Base-by-base conservation (phyloP, 2,113 vertebrate species). In the Lophotis ruficrista region DNA sequence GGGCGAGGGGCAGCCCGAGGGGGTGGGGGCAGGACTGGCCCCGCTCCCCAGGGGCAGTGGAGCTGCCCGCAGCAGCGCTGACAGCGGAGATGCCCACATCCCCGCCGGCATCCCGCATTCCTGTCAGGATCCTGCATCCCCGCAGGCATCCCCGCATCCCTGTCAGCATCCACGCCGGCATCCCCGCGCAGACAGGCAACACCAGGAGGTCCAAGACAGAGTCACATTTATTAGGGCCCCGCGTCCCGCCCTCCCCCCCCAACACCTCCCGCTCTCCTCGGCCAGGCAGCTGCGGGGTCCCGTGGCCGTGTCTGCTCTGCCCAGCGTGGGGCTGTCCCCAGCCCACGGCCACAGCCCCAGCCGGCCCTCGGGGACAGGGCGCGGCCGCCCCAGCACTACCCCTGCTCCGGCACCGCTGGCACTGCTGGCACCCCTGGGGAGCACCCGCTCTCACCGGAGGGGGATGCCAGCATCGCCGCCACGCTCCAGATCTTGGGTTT, bases 401-500 rank as follows among this genome's bases (percentile, higher is more conserved):
- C 66, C 53, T 80, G 57, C 33, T 93, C 77, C 4, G 14, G 65
- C 38, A 23, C 21, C 3, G 5, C 85, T 6, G 45, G 65, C 38
- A 23, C 21, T 3, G 5, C 85, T 6, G 45, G 43, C 75, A 15
- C 10, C 7, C 14, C 64, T 0, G 2, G 12, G 9, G 4, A 5
- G 23, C 28, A 12, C 17, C 19, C 1, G 0, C 16, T 80, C 9
- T 81, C 35, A 1, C 24, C 1, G 1, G n/a, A 25, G 5, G 83
- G 17, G 41, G 89, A 60, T 9, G 98, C 98, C 54, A 99, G 98
- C 7, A 98, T 98, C 7, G 98, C 98, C 0, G 98, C 98, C 86
- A 99, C 91, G 4, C 98, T 98, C 98, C 99, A 99, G 79, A 99
- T 99, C 97, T 98, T 98, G 75, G 98, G 97, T 89, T 98, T 98